Evolutionary conservation across 2,113 vertebrate genomes (phyloP).

Genomic region (Rhadina sibilatrix): DNA sequence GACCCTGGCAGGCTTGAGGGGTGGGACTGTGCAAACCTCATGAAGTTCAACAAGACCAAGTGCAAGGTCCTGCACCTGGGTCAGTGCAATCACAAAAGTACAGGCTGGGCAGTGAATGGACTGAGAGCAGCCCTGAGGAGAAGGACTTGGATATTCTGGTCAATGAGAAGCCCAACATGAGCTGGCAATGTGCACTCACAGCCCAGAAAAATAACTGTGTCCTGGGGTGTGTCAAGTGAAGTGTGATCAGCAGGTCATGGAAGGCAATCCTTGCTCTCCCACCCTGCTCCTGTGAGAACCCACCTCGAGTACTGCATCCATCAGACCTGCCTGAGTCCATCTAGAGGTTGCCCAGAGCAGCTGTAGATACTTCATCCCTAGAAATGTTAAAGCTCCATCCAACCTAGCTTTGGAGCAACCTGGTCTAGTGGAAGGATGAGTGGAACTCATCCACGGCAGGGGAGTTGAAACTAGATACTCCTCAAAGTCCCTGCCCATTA

Average conservation of each 20-base stretch:
- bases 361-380: background rate
- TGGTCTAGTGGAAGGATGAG: background rate
- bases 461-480: background rate
- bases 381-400: background rate
- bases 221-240: background rate
- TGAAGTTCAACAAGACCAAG: background rate
- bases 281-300: background rate
- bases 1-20: background rate
- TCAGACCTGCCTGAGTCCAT: background rate
- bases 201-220: background rate
- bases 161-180: background rate
- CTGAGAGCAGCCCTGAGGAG: background rate
- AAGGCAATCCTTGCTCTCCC: background rate
- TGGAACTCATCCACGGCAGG: too few relatives aligned
- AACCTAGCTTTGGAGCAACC: background rate
- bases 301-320: background rate
- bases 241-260: background rate
- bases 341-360: background rate
- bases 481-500: background rate
- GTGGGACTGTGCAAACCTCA: fast-evolving
- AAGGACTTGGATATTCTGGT: background rate
- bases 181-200: background rate
- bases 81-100: background rate
- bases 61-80: background rate
- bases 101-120: background rate